Conservation (phyloP, 1,140 invertebrate genomes). For the Pomacea maculata region DNA sequence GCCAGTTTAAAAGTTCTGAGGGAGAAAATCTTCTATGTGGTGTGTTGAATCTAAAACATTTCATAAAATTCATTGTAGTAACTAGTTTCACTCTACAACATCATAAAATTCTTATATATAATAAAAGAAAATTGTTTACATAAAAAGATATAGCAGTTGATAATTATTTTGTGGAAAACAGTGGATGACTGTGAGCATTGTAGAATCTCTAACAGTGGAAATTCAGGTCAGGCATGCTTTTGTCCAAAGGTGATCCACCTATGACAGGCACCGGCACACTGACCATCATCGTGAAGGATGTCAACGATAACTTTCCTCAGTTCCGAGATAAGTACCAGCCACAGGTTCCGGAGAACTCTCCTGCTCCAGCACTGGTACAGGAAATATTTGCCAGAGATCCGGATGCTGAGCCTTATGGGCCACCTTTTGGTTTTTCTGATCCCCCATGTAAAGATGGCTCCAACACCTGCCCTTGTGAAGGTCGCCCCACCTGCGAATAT, state of each 20-base stretch:
- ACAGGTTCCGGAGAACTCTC: slow-evolving; percentile 82
- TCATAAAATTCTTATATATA: no score
- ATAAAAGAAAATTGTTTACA: neutral
- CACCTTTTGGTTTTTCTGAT: slow-evolving; percentile 46
- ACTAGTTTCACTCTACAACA: no score
- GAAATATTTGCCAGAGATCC: slow-evolving; percentile 91
- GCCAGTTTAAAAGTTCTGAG: no score
- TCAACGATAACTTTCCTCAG: slow-evolving; percentile 92
- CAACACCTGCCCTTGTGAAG: slow-evolving; percentile 14
- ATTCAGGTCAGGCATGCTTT: neutral
- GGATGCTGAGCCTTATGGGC: slow-evolving; percentile 52
- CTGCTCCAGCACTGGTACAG: slow-evolving; percentile 82
- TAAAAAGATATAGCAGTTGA: neutral
- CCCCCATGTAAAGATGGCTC: slow-evolving; percentile 34
- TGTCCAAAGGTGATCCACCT: slow-evolving; percentile 72
- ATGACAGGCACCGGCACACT: slow-evolving; percentile 95
- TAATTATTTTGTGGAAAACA: neutral
- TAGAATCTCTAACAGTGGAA: neutral
- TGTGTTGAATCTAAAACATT: neutral
- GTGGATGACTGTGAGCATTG: neutral
- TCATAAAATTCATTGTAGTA: no score
- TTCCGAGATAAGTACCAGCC: slow-evolving; percentile 93
- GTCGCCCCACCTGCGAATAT: slow-evolving; percentile 23
- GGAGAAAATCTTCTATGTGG: neutral
- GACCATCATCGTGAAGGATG: slow-evolving; percentile 93